Evolutionary conservation across 1,140 invertebrate species (phyloP).

Genomic region (Ladona fulva): DNA sequence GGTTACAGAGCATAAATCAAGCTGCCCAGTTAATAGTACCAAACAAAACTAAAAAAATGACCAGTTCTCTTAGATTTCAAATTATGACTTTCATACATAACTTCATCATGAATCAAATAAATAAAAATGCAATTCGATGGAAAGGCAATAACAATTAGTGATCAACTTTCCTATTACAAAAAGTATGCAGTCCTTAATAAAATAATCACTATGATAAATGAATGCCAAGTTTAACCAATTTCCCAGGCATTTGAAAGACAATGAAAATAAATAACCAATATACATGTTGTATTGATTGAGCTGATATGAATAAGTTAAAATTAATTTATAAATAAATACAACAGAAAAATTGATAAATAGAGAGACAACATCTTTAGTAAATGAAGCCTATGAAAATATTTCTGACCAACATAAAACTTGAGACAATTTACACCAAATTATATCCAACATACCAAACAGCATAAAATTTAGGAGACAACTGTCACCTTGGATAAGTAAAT

Average conservation of each 20-base stretch:
- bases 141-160: neutral
- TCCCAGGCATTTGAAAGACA: neutral
- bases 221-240: neutral
- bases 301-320: constrained; percentile 6
- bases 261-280: constrained; percentile 8
- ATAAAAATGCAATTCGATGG: neutral
- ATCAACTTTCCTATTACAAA: neutral
- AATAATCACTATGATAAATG: neutral
- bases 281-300: neutral
- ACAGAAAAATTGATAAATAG: neutral
- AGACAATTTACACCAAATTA: neutral
- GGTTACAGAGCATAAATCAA: neutral
- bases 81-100: neutral
- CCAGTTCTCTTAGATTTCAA: neutral
- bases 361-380: neutral
- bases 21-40: neutral
- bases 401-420: neutral
- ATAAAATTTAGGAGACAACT: neutral
- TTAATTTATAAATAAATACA: constrained; percentile 7
- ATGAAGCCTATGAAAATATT: neutral
- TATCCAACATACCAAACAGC: neutral
- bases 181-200: neutral
- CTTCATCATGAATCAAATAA: neutral
- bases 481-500: neutral
- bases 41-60: neutral